These are phyloP conservation scores for Phataginus tetradactyla DNA, from an alignment of 2,797 vertebrate species.

Conservation along the genomic window DNA sequence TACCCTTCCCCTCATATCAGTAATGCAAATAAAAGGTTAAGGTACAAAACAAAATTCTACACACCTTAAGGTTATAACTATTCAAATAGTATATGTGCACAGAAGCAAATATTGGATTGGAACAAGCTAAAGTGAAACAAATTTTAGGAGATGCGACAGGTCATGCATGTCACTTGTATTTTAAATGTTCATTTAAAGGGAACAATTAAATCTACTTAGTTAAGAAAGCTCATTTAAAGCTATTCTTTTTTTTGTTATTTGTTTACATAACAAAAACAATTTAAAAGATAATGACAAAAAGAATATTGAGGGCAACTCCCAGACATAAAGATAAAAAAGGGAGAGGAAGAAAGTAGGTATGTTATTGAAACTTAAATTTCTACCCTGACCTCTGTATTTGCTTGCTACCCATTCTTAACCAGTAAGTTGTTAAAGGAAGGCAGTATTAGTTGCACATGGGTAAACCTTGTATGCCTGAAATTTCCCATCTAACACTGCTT, in stretches of 20 bases:
- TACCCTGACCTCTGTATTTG: not conserved
- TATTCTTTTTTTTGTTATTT: not conserved
- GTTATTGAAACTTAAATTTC: not conserved
- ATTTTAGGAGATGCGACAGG: not conserved
- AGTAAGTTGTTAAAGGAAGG: not conserved
- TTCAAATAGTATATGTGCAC: not conserved
- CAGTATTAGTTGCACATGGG: not conserved
- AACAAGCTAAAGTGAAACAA: not conserved
- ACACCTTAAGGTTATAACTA: not conserved
- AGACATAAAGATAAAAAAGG: not conserved
- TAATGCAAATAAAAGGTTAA: not conserved
- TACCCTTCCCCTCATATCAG: not conserved
- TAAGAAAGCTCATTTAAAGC: too few species aligned
- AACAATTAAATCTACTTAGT: too few species aligned
- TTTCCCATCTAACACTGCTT: not conserved
- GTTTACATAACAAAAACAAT: not conserved
- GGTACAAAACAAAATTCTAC: not conserved
- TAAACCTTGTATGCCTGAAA: not conserved
- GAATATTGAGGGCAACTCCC: not conserved
- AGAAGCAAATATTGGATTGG: not conserved
- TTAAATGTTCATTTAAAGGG: not conserved
- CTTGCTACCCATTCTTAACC: not conserved
- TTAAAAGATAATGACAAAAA: slow-evolving; percentile 4
- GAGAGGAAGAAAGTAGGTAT: not conserved
- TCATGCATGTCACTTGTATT: not conserved